Conservation (phyloP, 2,888 invertebrate genomes). For the Ditula angustiorana region DNA sequence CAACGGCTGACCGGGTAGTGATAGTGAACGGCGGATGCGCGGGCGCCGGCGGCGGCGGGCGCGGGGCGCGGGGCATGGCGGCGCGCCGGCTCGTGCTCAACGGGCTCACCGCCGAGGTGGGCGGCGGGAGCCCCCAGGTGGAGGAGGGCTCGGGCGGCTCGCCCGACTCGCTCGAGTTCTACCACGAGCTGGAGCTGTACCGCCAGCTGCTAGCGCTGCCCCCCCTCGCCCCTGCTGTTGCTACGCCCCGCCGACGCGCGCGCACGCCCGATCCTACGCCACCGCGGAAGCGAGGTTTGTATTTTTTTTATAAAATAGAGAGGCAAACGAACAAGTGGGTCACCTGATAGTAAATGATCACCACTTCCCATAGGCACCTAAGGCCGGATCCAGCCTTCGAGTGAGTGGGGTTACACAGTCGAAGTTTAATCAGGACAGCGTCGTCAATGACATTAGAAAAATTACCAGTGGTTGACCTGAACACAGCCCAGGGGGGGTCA, state of each 20-base stretch:
- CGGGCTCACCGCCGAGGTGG: conserved; percentile 76
- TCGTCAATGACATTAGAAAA: no score
- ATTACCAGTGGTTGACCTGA: no score
- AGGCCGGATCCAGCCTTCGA: no score
- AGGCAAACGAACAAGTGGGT: no score
- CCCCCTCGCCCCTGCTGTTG: conserved; percentile 31
- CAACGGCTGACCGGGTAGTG: not conserved
- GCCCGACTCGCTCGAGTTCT: conserved; percentile 67
- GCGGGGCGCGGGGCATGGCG: conserved; percentile 52
- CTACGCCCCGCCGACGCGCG: conserved; percentile 46
- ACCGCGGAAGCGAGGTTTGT: conserved; percentile 3
- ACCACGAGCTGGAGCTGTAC: conserved; percentile 79
- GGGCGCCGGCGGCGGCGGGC: conserved; percentile 40
- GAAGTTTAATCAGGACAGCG: no score
- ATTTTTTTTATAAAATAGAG: not conserved
- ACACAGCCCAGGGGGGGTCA: no score
- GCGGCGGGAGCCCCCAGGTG: conserved; percentile 47
- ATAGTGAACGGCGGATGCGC: conserved; percentile 17
- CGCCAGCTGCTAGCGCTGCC: conserved; percentile 72
- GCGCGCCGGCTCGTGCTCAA: conserved; percentile 76
- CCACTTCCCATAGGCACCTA: no score
- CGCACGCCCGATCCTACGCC: conserved; percentile 50
- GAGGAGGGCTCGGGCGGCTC: conserved; percentile 49
- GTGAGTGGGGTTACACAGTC: no score
- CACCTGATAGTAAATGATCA: no score